Evolutionary conservation across 2,113 vertebrate species (phyloP), one percentile per base, ranked within the genome.

Genomic region (Loxodonta africana): DNA sequence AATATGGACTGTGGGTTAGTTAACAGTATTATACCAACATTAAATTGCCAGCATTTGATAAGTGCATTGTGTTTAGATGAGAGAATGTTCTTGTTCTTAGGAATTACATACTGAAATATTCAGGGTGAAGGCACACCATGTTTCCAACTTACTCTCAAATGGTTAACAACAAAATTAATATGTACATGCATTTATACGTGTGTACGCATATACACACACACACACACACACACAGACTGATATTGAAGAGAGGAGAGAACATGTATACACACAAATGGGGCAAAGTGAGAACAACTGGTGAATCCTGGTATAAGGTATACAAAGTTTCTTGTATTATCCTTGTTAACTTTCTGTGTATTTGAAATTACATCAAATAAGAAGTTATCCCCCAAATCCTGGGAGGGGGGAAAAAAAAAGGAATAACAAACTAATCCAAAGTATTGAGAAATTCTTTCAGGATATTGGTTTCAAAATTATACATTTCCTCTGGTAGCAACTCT

Each of bases 401-500:
- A 37, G 37, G 37, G 37, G 37, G 37, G 44, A 71, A 83, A 90
- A 82, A 62, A 91, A 90, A 90, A 33, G 77, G 44, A 57, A 57
- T 57, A 96, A 80, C 14, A 88, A 76, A 85, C 17, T 65, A 77
- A 92, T 23, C 67, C 21, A 69, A 53, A 30, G n/a, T 25, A 80
- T 90, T 65, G 57, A 91, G 46, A 78, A 62, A 96, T 65, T 88
- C 57, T 84, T 92, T 67, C 37, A 88, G 33, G n/a, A 83, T 60
- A 91, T 4, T 69, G 7, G 69, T 90, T 91, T 95, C 90, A 93
- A 65, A 94, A 81, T 76, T 51, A 53, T 28, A 86, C 48, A 69
- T 73, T 69, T 71, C 21, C 25, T 83, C 28, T n/a, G 28, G 37
- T 48, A 88, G 51, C 33, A 87, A 73, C 23, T 88, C 21, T 5